Evolutionary conservation across 2,113 vertebrate species (phyloP).

Genomic region (Salvator merianae): DNA sequence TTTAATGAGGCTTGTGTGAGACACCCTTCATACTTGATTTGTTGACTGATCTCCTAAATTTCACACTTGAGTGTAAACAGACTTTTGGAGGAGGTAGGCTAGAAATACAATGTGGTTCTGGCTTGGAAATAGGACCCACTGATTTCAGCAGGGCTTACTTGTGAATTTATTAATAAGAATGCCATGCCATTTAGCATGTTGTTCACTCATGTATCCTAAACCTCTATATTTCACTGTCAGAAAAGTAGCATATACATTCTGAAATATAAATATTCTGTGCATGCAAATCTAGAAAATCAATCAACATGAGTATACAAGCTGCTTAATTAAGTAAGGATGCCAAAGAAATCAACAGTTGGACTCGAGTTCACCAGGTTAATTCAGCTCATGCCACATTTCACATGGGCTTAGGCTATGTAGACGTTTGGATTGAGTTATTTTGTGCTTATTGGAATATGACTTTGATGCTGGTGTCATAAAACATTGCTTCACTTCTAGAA

Average conservation of each 20-base stretch:
- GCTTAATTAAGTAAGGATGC: not conserved
- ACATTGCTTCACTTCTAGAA: slow-evolving; percentile 34
- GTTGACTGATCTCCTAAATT: not conserved
- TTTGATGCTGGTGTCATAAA: slow-evolving; percentile 38
- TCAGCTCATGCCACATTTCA: not conserved
- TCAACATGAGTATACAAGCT: not conserved
- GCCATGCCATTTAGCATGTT: not conserved
- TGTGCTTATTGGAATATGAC: slow-evolving; percentile 6
- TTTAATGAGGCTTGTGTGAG: not conserved
- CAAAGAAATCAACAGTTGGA: not conserved
- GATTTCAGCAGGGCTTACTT: not conserved
- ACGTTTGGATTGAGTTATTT: not conserved
- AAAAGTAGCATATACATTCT: not conserved
- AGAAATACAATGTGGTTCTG: not conserved
- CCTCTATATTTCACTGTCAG: not conserved
- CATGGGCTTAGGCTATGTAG: too few relatives aligned
- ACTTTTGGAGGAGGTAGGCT: too few relatives aligned
- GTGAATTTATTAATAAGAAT: not conserved
- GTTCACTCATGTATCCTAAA: not conserved
- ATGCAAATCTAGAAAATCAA: not conserved
- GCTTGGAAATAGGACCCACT: not conserved
- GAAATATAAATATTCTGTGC: not conserved
- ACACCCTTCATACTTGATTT: slow-evolving; percentile 6
- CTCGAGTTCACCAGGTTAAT: not conserved
- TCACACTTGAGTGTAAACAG: not conserved